These are phyloP conservation scores for Strigops habroptila DNA, from an alignment of 2,113 vertebrate genomes.

Conservation along the genomic window DNA sequence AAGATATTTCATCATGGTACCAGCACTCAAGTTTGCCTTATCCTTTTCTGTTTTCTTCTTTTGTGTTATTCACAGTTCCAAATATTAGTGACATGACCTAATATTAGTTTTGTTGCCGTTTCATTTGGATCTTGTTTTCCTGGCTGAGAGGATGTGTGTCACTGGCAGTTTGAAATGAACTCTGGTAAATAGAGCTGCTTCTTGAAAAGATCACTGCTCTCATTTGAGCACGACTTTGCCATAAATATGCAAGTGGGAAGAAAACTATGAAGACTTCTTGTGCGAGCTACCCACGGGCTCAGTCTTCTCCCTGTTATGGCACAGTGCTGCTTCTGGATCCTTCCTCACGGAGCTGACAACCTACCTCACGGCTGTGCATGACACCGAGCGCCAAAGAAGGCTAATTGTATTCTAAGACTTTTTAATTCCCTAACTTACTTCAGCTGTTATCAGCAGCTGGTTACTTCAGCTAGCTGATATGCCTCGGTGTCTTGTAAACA, in stretches of 20 bases:
- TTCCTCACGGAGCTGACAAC: neutral
- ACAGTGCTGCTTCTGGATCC: neutral
- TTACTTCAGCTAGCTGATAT: conserved; percentile 63
- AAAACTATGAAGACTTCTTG: conserved; percentile 49
- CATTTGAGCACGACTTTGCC: conserved; percentile 22
- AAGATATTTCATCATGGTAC: neutral
- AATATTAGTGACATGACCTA: neutral
- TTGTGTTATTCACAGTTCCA: neutral
- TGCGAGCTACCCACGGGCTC: conserved; percentile 30
- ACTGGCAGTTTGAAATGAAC: conserved; percentile 31
- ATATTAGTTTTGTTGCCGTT: neutral
- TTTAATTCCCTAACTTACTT: conserved; percentile 62
- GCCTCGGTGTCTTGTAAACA: conserved; percentile 60
- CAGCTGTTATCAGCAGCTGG: conserved; percentile 69
- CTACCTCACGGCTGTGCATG: neutral
- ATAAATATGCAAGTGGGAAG: conserved; percentile 59
- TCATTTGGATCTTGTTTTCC: conserved; percentile 27
- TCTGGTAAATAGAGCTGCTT: conserved; percentile 10
- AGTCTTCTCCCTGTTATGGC: neutral
- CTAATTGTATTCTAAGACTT: conserved; percentile 9
- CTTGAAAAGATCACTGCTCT: conserved; percentile 49
- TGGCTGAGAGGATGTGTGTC: conserved; percentile 24
- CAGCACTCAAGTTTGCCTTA: neutral
- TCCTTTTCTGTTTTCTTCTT: neutral
- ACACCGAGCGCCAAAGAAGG: conserved; percentile 2